Evolutionary conservation across 2,797 vertebrate genomes (phyloP), one percentile per base, ranked within the genome.

Genomic region (Huso huso): DNA sequence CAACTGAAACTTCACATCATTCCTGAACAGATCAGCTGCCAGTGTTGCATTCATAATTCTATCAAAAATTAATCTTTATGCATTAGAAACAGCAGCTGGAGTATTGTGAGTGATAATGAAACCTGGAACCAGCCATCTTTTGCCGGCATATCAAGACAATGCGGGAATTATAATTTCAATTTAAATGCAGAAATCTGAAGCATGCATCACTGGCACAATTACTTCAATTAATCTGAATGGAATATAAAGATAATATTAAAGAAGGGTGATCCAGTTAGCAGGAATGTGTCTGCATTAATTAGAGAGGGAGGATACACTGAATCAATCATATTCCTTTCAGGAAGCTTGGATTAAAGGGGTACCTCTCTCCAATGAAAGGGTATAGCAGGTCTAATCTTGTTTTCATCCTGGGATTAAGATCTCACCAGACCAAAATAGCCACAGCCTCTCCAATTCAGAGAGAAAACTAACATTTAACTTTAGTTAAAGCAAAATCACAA

Each of bases 121-220:
- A 89, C 84, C 86, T 88, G 85, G 85, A 90, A 89, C 88, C 87
- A 88, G 83, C 80, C 84, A 87, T 89, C 87, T 86, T 86, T 83
- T 76, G 77, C 82, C 62, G 15, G 80, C 86, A 86, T 87, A 77
- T 82, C 82, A 85, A 88, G 87, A 91, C 88, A 90, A 89, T 87
- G 77, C 86, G 87, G 84, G 88, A 90, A 90, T 90, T 90, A 90
- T 88, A 90, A 91, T 87, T 90, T 88, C 88, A 87, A 90, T 91
- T 91, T 90, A 88, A 91, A 91, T 90, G 87, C 88, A 87, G 87
- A 85, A 87, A 84, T 84, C 81, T 81, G 84, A 86, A 90, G 87
- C 86, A 90, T 75, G 87, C 89, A 89, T 84, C 87, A 85, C 85
- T 85, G 83, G 79, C 84, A 86, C 88, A 90, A 91, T 91, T 87